Conservation (phyloP, 2,888 invertebrate genomes). For the Myathropa florea region DNA sequence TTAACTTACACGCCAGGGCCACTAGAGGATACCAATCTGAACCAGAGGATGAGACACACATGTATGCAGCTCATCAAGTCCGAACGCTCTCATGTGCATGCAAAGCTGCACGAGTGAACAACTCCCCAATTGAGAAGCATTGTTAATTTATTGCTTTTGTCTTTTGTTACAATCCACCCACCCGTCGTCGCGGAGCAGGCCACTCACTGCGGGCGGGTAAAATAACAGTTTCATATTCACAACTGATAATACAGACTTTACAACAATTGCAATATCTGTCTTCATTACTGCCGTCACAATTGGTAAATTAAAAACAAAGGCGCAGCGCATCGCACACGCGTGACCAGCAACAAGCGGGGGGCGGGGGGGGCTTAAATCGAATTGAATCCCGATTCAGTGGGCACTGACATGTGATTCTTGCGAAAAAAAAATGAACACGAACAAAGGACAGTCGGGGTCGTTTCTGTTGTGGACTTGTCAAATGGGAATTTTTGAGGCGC, state of each 20-base stretch:
- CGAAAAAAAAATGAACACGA: not conserved
- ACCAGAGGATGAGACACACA: not conserved
- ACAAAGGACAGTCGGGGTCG: not conserved
- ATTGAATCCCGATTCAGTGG: slow-evolving; percentile 2
- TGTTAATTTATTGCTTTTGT: slow-evolving; percentile 45
- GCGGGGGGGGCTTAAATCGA: not conserved
- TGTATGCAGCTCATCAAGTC: slow-evolving; percentile 17
- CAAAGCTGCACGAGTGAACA: not conserved
- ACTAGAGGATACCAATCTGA: no score
- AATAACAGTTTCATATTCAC: slow-evolving; percentile 32
- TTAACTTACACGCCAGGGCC: no score
- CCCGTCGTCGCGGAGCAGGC: not conserved
- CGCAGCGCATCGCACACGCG: not conserved
- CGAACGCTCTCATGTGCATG: not conserved
- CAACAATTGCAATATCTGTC: slow-evolving; percentile 30
- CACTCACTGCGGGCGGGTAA: not conserved
- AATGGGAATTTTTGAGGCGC: not conserved
- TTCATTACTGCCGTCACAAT: slow-evolving; percentile 38
- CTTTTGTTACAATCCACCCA: not conserved
- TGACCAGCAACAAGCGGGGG: not conserved
- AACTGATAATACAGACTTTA: slow-evolving; percentile 25
- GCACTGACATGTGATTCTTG: slow-evolving; percentile 19
- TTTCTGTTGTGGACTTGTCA: not conserved
- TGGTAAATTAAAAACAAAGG: slow-evolving; percentile 39
- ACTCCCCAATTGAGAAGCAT: not conserved